Conservation (phyloP, 2,888 invertebrate genomes). For the Corythucha ciliata region DNA sequence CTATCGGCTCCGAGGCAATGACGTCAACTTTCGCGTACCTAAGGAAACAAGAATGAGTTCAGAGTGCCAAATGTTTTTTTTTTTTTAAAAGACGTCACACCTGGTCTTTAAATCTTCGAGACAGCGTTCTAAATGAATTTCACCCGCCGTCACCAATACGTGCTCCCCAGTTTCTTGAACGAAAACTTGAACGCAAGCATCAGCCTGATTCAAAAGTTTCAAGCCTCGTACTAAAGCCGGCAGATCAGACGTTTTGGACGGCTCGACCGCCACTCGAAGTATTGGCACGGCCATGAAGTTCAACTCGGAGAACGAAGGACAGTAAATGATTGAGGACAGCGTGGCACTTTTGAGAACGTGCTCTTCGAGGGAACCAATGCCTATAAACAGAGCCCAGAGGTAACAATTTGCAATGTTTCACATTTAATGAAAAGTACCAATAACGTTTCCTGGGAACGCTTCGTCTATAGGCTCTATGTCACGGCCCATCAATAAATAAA, state of each 20-base stretch:
- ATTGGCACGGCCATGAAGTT: constrained; percentile 74
- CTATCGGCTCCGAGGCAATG: constrained; percentile 90
- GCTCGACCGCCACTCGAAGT: constrained; percentile 86
- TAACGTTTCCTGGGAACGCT: constrained; percentile 82
- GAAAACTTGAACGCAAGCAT: constrained; percentile 75
- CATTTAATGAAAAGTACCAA: constrained; percentile 48
- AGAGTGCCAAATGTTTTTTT: no score
- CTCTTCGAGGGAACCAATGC: constrained; percentile 77
- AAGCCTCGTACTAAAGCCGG: constrained; percentile 53
- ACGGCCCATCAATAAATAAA: constrained; percentile 88
- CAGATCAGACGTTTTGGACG: constrained; percentile 69
- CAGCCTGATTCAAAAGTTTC: constrained; percentile 81
- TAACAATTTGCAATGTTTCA: no score
- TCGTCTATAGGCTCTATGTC: constrained; percentile 71
- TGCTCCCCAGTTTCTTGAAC: constrained; percentile 92
- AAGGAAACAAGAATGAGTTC: no score
- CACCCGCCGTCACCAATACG: constrained; percentile 89
- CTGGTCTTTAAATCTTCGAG: constrained; percentile 73
- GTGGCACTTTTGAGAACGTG: constrained; percentile 84
- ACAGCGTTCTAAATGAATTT: constrained; percentile 93
- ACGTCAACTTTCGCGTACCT: constrained; percentile 77
- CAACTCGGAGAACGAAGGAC: constrained; percentile 80
- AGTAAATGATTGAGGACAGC: constrained; percentile 66
- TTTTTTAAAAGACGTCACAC: no score
- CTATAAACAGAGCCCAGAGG: constrained; percentile 40